A percentile compares a stretch with the other conserved stretches of the same genome.
These are phyloP conservation scores for Troglohyphantes excavatus DNA, from an alignment of 2,888 invertebrate species.

Conservation along the genomic window DNA sequence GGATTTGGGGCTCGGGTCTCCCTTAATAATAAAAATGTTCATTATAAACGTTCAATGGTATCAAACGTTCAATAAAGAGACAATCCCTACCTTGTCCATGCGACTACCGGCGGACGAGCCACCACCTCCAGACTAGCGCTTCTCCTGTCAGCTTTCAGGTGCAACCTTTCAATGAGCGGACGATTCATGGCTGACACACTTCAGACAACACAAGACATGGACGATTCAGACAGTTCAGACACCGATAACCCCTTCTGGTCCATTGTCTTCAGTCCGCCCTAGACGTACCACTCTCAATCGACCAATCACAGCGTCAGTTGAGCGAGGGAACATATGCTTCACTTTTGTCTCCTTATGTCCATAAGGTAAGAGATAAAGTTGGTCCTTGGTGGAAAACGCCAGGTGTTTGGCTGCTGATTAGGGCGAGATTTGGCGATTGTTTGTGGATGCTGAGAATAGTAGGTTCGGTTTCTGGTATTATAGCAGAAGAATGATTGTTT, in stretches of 20 bases:
- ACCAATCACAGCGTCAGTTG: not conserved
- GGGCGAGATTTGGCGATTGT: too few species aligned
- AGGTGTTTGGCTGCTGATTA: too few species aligned
- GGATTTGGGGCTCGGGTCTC: too few species aligned
- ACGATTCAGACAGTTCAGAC: slow-evolving; percentile 11
- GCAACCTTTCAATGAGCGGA: slow-evolving; percentile 46
- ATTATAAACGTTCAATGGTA: too few species aligned
- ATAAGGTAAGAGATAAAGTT: too few species aligned
- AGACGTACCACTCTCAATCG: not conserved
- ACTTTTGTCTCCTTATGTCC: not conserved
- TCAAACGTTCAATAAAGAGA: too few species aligned
- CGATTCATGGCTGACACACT: slow-evolving; percentile 35
- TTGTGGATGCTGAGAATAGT: too few species aligned
- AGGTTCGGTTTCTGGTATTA: too few species aligned
- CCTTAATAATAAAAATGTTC: too few species aligned
- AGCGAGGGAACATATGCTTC: not conserved
- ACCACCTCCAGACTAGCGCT: slow-evolving; percentile 70
- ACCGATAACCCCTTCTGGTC: not conserved
- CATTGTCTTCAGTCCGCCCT: not conserved
- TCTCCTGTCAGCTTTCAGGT: slow-evolving; percentile 65
- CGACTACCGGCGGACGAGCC: slow-evolving; percentile 45
- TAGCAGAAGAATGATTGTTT: too few species aligned
- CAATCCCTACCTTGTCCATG: slow-evolving; percentile 71
- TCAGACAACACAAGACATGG: too few species aligned
- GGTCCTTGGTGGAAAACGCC: too few species aligned